Evolutionary conservation across 1,140 invertebrate genomes (phyloP), one percentile per base, ranked within the genome.

Genomic region (Drosophila santomea): DNA sequence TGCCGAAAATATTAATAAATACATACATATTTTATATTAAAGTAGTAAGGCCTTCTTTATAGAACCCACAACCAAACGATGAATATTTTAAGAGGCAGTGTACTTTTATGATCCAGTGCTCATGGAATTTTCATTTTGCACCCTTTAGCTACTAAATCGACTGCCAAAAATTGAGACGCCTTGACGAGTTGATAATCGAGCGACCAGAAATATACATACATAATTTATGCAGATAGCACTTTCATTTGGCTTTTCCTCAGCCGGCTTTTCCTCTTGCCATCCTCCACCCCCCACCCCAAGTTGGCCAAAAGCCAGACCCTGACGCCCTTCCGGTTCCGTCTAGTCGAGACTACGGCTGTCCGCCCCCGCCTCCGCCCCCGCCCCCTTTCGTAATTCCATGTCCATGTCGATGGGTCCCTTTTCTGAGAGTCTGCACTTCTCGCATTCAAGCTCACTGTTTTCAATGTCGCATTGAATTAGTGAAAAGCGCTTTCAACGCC

Each of bases 401-500:
- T 43, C 41, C 39, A 41, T 41, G 39, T 6, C 67, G 43, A 52
- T 41, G n/a, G 43, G 35, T 60, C 45, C 41, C 43, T 41, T 32
- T 32, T 25, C 36, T 43, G 43, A 62, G 44, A 73, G 66, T 75
- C 75, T 72, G 81, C 75, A 85, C 61, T 45, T 67, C 50, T 20
- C 68, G 48, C 67, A 58, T 63, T 73, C 74, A 62, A 62, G 55
- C 77, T 81, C 61, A 62, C 66, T 73, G 73, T 80, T 86, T 91
- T 91, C 90, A 91, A 91, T 91, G 90, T 90, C 84, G 90, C 79
- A 86, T 91, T 91, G 90, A 91, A 86, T 91, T 91, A 86, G 79
- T 89, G 74, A 88, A 91, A 82, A 84, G 83, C 83, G 80, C 83
- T 88, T 88, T 88, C 83, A 84, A 89, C 80, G 83, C 84, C 82